phyloP scores from a whole-genome alignment of 2,113 vertebrate species.

The Psilopogon haemacephalus region DNA sequence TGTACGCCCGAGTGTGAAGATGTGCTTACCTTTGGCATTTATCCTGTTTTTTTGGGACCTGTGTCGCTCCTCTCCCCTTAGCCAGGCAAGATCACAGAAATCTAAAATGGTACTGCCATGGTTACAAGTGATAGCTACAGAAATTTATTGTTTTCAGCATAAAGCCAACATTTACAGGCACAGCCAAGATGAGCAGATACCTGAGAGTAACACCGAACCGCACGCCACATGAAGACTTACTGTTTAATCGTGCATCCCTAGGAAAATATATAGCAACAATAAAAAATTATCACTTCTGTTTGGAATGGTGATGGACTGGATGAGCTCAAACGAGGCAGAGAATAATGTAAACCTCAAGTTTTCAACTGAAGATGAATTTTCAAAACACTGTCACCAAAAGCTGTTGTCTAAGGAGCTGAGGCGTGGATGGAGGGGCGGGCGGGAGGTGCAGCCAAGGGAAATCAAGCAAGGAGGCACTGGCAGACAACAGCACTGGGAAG shows the following conservation, averaged over 20 bases:
- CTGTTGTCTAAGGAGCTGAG: background rate
- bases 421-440: background rate
- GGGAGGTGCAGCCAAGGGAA: background rate
- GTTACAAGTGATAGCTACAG: background rate
- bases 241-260: background rate
- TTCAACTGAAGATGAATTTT: background rate
- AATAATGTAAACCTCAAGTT: background rate
- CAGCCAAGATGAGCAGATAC: background rate
- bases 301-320: background rate
- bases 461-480: background rate
- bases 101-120: background rate
- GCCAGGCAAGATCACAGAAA: background rate
- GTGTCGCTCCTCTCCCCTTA: background rate
- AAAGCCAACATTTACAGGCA: background rate
- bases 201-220: background rate
- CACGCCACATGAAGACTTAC: background rate
- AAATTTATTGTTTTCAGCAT: background rate
- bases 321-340: background rate
- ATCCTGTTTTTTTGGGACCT: background rate
- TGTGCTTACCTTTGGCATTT: background rate
- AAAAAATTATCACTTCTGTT: conserved; percentile 20
- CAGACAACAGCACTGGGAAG: background rate
- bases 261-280: background rate
- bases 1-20: background rate
- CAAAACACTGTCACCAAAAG: background rate